Percentiles rank a stretch among this genome's conserved stretches.
Evolutionary conservation across 2,888 invertebrate species (phyloP).

Genomic region (Macrophya annulata): DNA sequence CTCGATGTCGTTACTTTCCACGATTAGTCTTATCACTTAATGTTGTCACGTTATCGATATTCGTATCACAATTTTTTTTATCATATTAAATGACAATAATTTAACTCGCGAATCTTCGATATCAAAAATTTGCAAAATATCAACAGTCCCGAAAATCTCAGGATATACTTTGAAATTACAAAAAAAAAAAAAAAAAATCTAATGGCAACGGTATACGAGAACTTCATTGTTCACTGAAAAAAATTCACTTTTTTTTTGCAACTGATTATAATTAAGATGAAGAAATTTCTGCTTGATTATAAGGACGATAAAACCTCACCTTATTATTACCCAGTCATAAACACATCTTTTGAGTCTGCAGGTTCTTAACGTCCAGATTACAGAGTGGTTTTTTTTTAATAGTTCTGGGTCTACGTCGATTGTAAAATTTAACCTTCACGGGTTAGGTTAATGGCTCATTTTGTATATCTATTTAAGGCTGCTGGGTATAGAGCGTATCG

Average conservation of each 20-base stretch:
- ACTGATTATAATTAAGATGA: neutral
- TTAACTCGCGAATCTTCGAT: neutral
- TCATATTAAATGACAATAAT: neutral
- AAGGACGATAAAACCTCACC: neutral
- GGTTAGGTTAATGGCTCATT: neutral
- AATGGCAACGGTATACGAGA: neutral
- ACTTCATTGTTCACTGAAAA: neutral
- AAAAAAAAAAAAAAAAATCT: neutral
- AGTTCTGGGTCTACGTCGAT: constrained; percentile 6
- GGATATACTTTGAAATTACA: neutral
- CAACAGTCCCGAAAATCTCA: neutral
- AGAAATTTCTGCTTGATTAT: neutral
- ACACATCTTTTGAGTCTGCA: neutral
- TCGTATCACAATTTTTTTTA: neutral
- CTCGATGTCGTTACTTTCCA: neutral
- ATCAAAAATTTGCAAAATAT: neutral
- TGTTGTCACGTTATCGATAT: neutral
- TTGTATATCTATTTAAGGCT: neutral
- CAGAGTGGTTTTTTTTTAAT: constrained; percentile 1
- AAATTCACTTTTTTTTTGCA: neutral
- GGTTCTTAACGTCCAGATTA: neutral
- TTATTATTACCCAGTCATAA: neutral
- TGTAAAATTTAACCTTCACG: neutral
- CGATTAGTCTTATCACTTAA: neutral
- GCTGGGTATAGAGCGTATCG: neutral